phyloP scores from a whole-genome alignment of 1,140 invertebrate genomes.

The Bradysia coprophila region DNA sequence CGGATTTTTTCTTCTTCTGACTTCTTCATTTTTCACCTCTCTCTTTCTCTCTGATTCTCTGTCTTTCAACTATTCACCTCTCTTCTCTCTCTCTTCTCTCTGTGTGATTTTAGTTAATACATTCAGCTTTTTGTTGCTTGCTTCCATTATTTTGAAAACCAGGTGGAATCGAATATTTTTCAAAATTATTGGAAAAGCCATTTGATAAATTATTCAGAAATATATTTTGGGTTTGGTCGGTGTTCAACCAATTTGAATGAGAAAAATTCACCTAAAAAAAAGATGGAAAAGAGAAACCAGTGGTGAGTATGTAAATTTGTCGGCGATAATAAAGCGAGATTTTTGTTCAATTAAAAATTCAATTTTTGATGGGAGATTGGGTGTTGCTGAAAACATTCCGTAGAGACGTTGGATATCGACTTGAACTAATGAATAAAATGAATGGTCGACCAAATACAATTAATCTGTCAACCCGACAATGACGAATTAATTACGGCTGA shows the following conservation, averaged over 20 bases:
- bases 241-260: neutral
- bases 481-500: too few species aligned
- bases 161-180: conserved; percentile 1
- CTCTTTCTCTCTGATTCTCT: too few species aligned
- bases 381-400: neutral
- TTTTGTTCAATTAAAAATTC: neutral
- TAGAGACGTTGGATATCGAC: neutral
- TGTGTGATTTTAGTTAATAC: neutral
- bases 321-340: neutral
- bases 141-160: neutral
- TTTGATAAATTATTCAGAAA: conserved; percentile 2
- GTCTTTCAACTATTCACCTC: too few species aligned
- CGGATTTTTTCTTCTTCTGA: too few species aligned
- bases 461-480: too few species aligned
- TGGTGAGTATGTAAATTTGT: neutral
- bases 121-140: neutral
- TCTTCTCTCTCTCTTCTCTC: neutral
- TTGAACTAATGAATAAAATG: neutral
- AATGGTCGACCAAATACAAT: too few species aligned
- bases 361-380: neutral
- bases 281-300: neutral
- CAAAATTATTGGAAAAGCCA: conserved; percentile 3
- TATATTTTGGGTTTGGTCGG: conserved; percentile 1
- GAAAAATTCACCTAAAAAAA: neutral
- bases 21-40: too few species aligned